Percentiles rank a stretch among this genome's conserved stretches.
These are phyloP conservation scores for Microtus montanus DNA, from an alignment of 2,113 vertebrate species.

Conservation along the genomic window DNA sequence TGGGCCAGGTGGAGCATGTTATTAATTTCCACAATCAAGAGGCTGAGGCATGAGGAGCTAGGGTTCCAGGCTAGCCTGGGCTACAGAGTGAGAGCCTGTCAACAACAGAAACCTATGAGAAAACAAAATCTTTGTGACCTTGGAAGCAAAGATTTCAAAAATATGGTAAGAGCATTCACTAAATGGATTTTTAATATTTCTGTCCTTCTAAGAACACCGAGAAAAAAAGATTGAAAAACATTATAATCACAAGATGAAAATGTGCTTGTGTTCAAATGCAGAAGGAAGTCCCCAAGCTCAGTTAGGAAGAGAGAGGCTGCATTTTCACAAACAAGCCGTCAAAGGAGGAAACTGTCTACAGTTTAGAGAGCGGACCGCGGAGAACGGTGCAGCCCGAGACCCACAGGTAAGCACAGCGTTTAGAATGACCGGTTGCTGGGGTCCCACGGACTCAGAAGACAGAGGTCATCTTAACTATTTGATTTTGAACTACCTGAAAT, in stretches of 20 bases:
- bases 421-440: not conserved
- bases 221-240: no score
- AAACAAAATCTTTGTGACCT: constrained; percentile 28
- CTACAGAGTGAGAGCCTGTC: not conserved
- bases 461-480: not conserved
- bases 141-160: not conserved
- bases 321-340: not conserved
- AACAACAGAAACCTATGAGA: not conserved
- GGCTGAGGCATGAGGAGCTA: not conserved
- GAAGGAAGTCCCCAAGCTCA: not conserved
- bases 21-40: not conserved
- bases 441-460: not conserved
- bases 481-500: not conserved
- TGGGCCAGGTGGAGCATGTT: no score
- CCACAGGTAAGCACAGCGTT: not conserved
- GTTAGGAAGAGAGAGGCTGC: not conserved
- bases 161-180: not conserved
- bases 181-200: constrained; percentile 1
- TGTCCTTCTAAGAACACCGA: not conserved
- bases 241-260: not conserved
- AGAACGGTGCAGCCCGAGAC: not conserved
- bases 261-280: not conserved
- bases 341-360: not conserved
- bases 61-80: not conserved
- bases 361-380: not conserved